Percentiles rank a stretch among this genome's conserved stretches.
phyloP scores from a whole-genome alignment of 2,888 invertebrate genomes.

The Andrena haemorrhoa region DNA sequence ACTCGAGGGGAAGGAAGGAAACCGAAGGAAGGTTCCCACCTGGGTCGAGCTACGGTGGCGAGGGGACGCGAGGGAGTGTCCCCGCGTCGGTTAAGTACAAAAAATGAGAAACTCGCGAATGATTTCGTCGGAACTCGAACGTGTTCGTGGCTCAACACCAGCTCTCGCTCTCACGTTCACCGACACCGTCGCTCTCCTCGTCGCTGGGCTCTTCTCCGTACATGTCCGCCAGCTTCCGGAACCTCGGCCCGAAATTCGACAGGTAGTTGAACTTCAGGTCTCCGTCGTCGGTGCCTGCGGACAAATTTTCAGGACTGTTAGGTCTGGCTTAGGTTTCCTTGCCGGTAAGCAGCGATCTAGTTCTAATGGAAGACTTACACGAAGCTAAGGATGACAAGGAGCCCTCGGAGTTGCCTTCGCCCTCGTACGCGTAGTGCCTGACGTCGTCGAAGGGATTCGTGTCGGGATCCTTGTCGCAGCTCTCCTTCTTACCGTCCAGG shows the following conservation, averaged over 20 bases:
- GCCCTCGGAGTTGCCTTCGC: constrained; percentile 96
- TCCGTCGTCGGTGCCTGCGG: constrained; percentile 93
- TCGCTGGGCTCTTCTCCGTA: constrained; percentile 96
- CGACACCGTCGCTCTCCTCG: constrained; percentile 91
- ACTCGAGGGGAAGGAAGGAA: background rate
- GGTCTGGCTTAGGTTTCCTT: background rate
- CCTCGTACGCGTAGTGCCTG: constrained; percentile 98
- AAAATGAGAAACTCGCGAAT: constrained; percentile 37
- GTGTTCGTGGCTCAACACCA: constrained; percentile 89
- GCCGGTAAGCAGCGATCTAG: background rate
- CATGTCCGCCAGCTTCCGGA: constrained; percentile 97
- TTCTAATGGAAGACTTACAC: constrained; percentile 86
- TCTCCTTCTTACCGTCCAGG: constrained; percentile 94
- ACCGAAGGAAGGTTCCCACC: background rate
- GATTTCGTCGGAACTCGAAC: constrained; percentile 4
- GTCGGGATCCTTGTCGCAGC: constrained; percentile 96
- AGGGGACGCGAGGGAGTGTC: background rate
- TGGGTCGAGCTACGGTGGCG: constrained; percentile 1
- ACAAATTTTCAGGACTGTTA: no score
- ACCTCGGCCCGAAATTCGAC: constrained; percentile 97
- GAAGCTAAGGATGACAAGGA: constrained; percentile 97
- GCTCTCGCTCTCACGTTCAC: constrained; percentile 89
- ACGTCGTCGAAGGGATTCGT: constrained; percentile 98
- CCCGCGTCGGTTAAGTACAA: constrained; percentile 70
- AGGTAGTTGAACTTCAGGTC: constrained; percentile 97